These are phyloP conservation scores for Parauchenoglanis ngamensis DNA, from an alignment of 2,797 vertebrate genomes.

Conservation along the genomic window DNA sequence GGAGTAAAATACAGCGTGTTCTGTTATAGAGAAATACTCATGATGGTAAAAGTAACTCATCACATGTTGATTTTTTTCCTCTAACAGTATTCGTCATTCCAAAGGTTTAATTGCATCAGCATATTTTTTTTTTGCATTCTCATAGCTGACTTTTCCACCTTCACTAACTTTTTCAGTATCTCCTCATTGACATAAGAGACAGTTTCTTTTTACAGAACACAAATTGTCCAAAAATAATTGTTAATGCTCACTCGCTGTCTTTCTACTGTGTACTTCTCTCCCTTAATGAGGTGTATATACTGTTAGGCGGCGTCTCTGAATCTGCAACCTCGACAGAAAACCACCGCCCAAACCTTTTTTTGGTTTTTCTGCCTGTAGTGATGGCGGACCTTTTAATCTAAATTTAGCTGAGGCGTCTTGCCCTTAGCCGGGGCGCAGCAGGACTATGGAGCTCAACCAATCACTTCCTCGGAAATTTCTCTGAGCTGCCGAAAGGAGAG, in stretches of 20 bases:
- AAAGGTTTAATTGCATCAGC: not conserved
- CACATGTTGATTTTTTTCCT: not conserved
- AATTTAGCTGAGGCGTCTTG: constrained; percentile 65
- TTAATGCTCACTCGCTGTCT: not conserved
- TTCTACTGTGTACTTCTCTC: not conserved
- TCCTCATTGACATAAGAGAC: not conserved
- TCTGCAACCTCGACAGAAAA: constrained; percentile 41
- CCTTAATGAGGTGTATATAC: constrained; percentile 30
- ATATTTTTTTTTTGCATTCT: not conserved
- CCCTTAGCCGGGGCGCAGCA: constrained; percentile 62
- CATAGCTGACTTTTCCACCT: not conserved
- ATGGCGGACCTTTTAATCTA: constrained; percentile 68
- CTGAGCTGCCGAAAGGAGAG: constrained; percentile 46
- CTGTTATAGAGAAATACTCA: not conserved
- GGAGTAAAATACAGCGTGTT: not conserved
- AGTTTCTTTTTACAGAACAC: not conserved
- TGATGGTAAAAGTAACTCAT: not conserved
- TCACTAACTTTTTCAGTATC: not conserved
- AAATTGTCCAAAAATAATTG: not conserved
- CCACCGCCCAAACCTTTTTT: constrained; percentile 41
- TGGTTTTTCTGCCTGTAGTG: constrained; percentile 62
- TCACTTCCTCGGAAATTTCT: constrained; percentile 46
- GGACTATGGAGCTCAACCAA: constrained; percentile 55
- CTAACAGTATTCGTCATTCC: not conserved
- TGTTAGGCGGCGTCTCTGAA: constrained; percentile 36